Conservation (phyloP, 2,113 vertebrate species). For the Conger conger region DNA sequence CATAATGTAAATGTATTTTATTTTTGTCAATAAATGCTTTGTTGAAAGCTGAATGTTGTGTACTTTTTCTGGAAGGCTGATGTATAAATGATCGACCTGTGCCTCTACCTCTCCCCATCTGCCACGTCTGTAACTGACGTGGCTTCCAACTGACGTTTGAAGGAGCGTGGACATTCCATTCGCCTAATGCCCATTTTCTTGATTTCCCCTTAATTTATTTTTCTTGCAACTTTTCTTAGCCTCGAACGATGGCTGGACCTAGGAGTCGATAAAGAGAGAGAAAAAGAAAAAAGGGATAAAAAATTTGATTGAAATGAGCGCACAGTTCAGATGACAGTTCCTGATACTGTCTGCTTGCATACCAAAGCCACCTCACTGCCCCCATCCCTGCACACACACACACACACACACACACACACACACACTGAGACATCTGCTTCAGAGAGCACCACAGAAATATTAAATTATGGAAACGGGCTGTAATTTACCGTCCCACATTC, state of each 20-base stretch:
- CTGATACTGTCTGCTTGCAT: neutral
- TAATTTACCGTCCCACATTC: constrained; percentile 23
- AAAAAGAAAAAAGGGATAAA: neutral
- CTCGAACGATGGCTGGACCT: too few species aligned
- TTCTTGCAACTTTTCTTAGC: too few species aligned
- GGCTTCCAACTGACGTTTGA: too few species aligned
- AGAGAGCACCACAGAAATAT: constrained; percentile 34
- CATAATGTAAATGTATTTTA: constrained; percentile 2
- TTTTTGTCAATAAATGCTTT: constrained; percentile 14
- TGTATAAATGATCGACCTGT: too few species aligned
- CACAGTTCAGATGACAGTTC: neutral
- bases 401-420: neutral
- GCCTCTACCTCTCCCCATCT: too few species aligned
- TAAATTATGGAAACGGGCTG: constrained; percentile 36
- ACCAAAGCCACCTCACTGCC: neutral
- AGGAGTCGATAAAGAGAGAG: neutral
- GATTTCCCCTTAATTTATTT: too few species aligned
- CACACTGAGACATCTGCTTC: constrained; percentile 22
- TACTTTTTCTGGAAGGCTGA: too few species aligned
- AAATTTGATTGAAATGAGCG: neutral
- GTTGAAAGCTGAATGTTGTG: neutral
- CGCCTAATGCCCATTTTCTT: too few species aligned
- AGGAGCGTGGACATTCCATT: too few species aligned
- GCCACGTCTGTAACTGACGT: too few species aligned
- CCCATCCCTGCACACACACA: too few species aligned